Conservation (phyloP, 2,888 invertebrate species). For the Cosmia trapezina region DNA sequence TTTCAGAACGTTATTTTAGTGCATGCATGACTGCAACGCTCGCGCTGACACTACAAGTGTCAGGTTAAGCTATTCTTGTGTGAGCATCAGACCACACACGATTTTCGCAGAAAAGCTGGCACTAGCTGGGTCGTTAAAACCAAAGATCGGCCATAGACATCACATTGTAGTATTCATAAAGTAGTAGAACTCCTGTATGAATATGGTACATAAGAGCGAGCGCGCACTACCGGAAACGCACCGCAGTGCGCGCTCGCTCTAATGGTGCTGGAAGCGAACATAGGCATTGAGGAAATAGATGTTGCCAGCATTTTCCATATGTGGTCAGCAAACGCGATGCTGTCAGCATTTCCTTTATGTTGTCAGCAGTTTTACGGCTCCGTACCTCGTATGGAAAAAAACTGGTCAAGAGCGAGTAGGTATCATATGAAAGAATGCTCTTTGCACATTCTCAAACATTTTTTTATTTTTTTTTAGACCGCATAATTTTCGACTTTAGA, state of each 20-base stretch:
- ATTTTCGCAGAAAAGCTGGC: constrained; percentile 36
- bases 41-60: constrained; percentile 27
- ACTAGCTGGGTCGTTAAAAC: constrained; percentile 50
- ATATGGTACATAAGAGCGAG: background rate
- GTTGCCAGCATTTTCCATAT: background rate
- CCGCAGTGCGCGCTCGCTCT: too few relatives aligned
- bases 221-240: too few relatives aligned
- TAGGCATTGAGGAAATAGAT: background rate
- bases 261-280: background rate
- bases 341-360: background rate
- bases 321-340: background rate
- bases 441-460: too few relatives aligned
- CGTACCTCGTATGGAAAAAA: too few relatives aligned
- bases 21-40: constrained; percentile 9
- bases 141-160: constrained; percentile 29
- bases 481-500: too few relatives aligned
- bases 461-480: too few relatives aligned
- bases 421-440: too few relatives aligned
- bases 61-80: constrained; percentile 29
- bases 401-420: too few relatives aligned
- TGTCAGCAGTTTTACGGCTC: background rate
- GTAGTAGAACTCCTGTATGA: background rate
- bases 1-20: constrained; percentile 19
- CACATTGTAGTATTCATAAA: constrained; percentile 16
- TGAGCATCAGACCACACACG: constrained; percentile 36